These are phyloP conservation scores for Ladona fulva DNA, from an alignment of 1,140 invertebrate genomes.

Conservation along the genomic window DNA sequence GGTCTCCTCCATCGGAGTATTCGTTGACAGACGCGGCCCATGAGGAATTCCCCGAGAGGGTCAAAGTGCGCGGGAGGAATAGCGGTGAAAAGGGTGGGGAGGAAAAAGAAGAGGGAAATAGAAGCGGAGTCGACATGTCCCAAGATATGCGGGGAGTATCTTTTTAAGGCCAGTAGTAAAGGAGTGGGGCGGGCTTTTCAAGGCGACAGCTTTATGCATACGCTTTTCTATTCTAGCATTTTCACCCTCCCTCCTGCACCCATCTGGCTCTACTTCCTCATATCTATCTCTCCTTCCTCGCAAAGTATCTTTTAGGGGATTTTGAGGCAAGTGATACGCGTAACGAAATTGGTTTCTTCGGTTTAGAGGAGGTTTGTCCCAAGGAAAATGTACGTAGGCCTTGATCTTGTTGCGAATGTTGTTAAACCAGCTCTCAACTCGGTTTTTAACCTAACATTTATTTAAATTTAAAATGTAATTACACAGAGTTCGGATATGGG, in stretches of 20 bases:
- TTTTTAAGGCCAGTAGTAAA: neutral
- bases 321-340: no score
- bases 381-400: no score
- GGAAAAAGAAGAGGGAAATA: neutral
- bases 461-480: no score
- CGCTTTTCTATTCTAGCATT: neutral
- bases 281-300: no score
- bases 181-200: neutral
- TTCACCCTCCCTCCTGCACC: neutral
- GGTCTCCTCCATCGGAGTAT: neutral
- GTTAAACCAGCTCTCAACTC: no score
- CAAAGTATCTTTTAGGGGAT: no score
- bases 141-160: neutral
- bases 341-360: no score
- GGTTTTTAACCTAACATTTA: no score
- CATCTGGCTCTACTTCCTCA: no score
- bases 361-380: no score
- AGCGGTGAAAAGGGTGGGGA: neutral
- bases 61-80: neutral
- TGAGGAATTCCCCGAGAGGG: neutral
- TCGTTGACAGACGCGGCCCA: neutral
- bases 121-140: neutral
- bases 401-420: no score
- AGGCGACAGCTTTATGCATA: neutral
- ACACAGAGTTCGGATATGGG: no score